These are phyloP conservation scores for Armadillidium nasatum DNA, from an alignment of 1,140 invertebrate genomes.

Conservation along the genomic window DNA sequence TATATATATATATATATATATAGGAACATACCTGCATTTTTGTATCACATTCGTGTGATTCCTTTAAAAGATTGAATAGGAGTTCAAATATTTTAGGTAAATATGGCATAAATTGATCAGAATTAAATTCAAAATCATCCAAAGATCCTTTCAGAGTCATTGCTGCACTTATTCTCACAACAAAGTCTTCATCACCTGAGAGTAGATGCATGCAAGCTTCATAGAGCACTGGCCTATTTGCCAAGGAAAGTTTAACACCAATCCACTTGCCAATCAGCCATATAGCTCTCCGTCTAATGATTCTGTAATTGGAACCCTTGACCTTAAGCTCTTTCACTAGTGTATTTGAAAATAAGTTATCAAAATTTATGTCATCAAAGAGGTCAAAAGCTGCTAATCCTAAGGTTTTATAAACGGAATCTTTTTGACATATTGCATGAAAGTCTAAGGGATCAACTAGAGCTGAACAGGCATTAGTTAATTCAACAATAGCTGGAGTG, in stretches of 20 bases:
- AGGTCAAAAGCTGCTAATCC: conserved; percentile 84
- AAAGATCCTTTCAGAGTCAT: conserved; percentile 71
- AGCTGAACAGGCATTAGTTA: conserved; percentile 61
- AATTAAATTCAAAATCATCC: conserved; percentile 87
- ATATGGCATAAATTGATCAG: conserved; percentile 76
- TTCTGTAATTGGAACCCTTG: conserved; percentile 75
- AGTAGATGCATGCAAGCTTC: conserved; percentile 45
- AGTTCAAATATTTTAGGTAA: conserved; percentile 69
- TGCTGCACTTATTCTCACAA: conserved; percentile 73
- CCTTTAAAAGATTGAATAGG: conserved; percentile 77
- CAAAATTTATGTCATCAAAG: conserved; percentile 90
- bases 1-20: not conserved
- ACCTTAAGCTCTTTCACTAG: conserved; percentile 75
- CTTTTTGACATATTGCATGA: conserved; percentile 73
- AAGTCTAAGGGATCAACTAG: conserved; percentile 65
- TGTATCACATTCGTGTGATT: conserved; percentile 85
- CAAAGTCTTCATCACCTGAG: conserved; percentile 51
- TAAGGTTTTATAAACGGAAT: conserved; percentile 91
- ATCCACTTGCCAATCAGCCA: conserved; percentile 83
- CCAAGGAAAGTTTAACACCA: conserved; percentile 74
- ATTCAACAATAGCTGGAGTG: conserved; percentile 65
- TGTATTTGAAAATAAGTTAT: conserved; percentile 82
- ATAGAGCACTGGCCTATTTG: conserved; percentile 62
- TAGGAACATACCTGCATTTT: conserved; percentile 50
- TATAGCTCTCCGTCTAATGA: conserved; percentile 79